A percentile compares a stretch with the other conserved stretches of the same genome.
Evolutionary conservation across 2,113 vertebrate genomes (phyloP).

Genomic region (Pterophyllum scalare): DNA sequence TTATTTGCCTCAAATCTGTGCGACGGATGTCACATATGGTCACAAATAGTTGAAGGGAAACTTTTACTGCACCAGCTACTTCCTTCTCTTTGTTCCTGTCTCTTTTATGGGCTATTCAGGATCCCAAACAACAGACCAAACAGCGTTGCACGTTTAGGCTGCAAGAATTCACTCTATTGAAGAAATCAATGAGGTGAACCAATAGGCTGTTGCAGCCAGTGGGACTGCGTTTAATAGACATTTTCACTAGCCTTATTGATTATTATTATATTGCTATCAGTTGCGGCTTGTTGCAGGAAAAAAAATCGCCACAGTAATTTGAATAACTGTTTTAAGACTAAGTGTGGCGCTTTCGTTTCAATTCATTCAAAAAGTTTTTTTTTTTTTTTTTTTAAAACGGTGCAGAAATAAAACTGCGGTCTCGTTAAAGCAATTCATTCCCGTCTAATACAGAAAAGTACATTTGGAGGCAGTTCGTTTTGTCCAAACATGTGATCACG

Average conservation of each 20-base stretch:
- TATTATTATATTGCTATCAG: constrained; percentile 46
- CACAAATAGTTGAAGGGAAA: constrained; percentile 70
- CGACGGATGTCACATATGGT: constrained; percentile 74
- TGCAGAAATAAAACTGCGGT: background rate
- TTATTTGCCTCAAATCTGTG: constrained; percentile 56
- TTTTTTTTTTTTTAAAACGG: background rate
- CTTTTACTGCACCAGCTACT: constrained; percentile 78
- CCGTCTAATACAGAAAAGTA: background rate
- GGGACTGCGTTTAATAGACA: constrained; percentile 37
- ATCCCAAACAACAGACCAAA: constrained; percentile 69
- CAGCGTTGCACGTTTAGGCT: constrained; percentile 65
- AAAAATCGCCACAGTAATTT: background rate
- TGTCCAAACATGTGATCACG: constrained; percentile 1
- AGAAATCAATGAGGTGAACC: constrained; percentile 65
- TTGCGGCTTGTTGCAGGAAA: constrained; percentile 30
- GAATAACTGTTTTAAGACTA: constrained; percentile 16
- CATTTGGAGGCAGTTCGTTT: background rate
- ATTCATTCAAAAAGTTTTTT: background rate
- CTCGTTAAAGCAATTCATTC: background rate
- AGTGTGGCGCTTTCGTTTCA: background rate
- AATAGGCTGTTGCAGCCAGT: constrained; percentile 33
- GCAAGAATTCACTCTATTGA: constrained; percentile 53
- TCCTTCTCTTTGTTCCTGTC: constrained; percentile 80
- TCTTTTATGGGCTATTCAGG: constrained; percentile 77
- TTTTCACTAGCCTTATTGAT: constrained; percentile 55